Base-by-base conservation (phyloP, 2,797 vertebrate species). In the Premnoplex brunnescens region DNA sequence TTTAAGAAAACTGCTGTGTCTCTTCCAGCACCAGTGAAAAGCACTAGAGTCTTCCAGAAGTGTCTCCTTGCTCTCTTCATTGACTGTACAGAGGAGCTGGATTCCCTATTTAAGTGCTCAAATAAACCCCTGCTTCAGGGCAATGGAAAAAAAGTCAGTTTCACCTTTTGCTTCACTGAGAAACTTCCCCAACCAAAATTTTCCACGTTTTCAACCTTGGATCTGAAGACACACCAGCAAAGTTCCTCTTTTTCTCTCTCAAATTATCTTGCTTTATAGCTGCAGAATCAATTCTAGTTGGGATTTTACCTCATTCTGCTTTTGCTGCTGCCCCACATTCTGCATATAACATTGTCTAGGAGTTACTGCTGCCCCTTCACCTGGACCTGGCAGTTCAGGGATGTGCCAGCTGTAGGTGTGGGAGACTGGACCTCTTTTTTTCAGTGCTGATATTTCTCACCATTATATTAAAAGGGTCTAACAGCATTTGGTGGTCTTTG, bases 301-400 rank as follows among this genome's bases (percentile, higher is more conserved):
- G 34, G 21, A 46, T 71, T 66, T 71, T 71, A 85, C 32, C 32
- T 62, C 3, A 1, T 49, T 22, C 23, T 60, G 17, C 5, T 2
- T 60, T 28, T 60, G 23, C 43, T 74, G 41, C 13, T 0, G 0
- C 24, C 14, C 32, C 16, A 8, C 1, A 3, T 62, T 60, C 64
- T 55, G 27, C 16, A 43, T 30, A 32, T 52, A 18, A 37, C 26
- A 44, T 30, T 39, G 62, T 32, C 73, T 36, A 30, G 37, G 58
- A 49, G 54, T 1, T 60, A 32, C 28, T 79, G 32, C 32, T 62
- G 23, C 48, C 10, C 58, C 44, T 64, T 69, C 28, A 16, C 22
- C 4, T 16, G 48, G 43, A 62, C 12, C 12, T 52, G 43, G 43
- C 0, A 2, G 76, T 39, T 62, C 32, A 19, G 24, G 32, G 26